phyloP scores from a whole-genome alignment of 2,797 vertebrate species.

The Phrynocephalus guinanensis region DNA sequence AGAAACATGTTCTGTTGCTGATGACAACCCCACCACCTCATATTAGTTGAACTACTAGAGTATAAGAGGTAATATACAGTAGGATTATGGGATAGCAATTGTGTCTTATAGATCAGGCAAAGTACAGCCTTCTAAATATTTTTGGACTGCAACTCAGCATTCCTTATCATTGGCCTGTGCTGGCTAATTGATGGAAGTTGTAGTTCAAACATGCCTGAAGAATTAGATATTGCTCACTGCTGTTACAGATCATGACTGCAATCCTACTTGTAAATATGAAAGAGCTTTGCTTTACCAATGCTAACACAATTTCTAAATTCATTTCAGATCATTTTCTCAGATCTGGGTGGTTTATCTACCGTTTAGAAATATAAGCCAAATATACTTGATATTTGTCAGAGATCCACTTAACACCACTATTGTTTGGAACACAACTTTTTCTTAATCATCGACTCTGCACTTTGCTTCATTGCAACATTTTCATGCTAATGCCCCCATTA shows the following conservation, averaged over 20 bases:
- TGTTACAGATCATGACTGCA: not conserved
- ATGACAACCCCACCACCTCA: not conserved
- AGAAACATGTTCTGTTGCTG: not conserved
- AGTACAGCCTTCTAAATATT: too few relatives aligned
- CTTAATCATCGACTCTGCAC: conserved; percentile 6
- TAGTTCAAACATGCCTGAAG: too few relatives aligned
- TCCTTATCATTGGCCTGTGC: too few relatives aligned
- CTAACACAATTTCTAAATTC: not conserved
- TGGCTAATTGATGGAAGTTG: too few relatives aligned
- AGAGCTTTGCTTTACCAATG: not conserved
- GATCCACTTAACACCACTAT: not conserved
- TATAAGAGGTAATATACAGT: not conserved
- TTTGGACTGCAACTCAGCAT: too few relatives aligned
- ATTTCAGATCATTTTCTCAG: not conserved
- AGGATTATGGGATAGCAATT: not conserved
- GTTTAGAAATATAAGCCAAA: not conserved
- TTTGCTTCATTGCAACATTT: not conserved
- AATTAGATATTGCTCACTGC: too few relatives aligned
- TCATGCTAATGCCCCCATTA: too few relatives aligned
- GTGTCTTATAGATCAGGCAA: too few relatives aligned
- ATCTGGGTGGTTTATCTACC: not conserved
- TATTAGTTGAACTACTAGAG: not conserved
- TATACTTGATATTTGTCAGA: not conserved
- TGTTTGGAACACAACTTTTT: not conserved
- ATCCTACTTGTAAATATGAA: not conserved